Evolutionary conservation across 2,797 vertebrate genomes (phyloP), one percentile per base, ranked within the genome.

Genomic region (Lutjanus campechanus): DNA sequence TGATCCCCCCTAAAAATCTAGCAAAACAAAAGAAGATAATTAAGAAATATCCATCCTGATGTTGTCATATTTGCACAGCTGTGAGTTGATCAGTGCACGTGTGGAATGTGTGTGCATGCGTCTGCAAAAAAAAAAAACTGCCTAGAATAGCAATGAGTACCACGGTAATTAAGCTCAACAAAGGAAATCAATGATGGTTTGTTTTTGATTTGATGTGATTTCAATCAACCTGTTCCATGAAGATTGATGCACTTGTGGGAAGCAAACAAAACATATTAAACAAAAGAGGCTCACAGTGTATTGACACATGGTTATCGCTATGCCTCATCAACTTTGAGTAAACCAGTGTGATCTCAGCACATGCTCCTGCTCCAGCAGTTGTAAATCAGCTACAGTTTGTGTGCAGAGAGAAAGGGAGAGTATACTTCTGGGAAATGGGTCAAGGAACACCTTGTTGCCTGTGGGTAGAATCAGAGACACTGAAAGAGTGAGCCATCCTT

Each of bases 171-270:
- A 83, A 79, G 70, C 49, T 17, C 47, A 69, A 86, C 65, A 87
- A 85, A 84, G 75, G 63, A 84, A 84, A 88, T 88, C 77, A 81
- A 83, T 87, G 59, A 36, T 68, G 61, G 83, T 80, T 82, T 77
- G 41, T 70, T 76, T 83, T 59, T 77, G 55, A 76, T 82, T 84
- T 73, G 22, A 85, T 79, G 63, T 60, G 25, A 83, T 79, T 87
- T 89, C 65, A 73, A 73, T 85, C 69, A 85, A 59, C 58, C 44
- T 12, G 1, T 66, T 76, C 20, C 76, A 41, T 65, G 15, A 68
- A 81, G 77, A 88, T 46, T 72, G 49, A 81, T 81, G 55, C 36
- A 63, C 63, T 67, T 79, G 74, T 77, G 63, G 49, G 73, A 77
- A 55, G 76, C 77, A 79, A 82, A 82, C 72, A 70, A 79, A 88